Conservation (phyloP, 2,113 vertebrate species). For the Eubucco bourcierii region DNA sequence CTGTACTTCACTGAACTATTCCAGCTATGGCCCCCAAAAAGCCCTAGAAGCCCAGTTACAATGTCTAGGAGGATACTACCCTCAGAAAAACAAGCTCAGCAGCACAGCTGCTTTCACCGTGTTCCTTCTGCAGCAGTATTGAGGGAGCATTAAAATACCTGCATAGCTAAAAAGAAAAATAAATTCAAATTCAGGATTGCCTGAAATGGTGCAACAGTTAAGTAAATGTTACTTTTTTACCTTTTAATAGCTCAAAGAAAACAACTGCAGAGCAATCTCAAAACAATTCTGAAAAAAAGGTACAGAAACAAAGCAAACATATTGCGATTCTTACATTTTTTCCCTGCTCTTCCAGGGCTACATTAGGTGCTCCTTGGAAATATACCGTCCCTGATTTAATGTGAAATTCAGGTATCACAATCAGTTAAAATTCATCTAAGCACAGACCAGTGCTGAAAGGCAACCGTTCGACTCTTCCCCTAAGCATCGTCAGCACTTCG, state of each 20-base stretch:
- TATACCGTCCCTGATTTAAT: neutral
- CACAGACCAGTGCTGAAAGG: neutral
- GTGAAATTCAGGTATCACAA: accelerated
- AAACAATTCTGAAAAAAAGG: neutral
- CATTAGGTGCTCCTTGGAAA: neutral
- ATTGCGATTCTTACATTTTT: accelerated
- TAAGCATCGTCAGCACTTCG: neutral
- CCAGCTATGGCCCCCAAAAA: neutral
- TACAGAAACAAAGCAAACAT: neutral
- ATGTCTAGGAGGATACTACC: neutral
- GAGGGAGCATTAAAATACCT: neutral
- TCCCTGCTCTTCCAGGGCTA: neutral
- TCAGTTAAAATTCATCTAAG: neutral
- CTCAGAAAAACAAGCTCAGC: neutral
- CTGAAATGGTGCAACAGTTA: neutral
- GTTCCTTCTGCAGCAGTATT: neutral
- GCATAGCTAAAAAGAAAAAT: neutral
- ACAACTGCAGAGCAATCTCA: neutral
- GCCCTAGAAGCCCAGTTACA: neutral
- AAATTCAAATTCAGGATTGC: neutral
- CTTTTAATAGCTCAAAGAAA: neutral
- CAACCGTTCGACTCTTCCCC: neutral
- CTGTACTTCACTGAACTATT: neutral
- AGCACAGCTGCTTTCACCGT: neutral
- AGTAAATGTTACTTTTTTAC: neutral